A percentile compares a stretch with the other conserved stretches of the same genome.
Evolutionary conservation across 1,140 invertebrate genomes (phyloP).

Genomic region (Acyrthosiphon pisum): DNA sequence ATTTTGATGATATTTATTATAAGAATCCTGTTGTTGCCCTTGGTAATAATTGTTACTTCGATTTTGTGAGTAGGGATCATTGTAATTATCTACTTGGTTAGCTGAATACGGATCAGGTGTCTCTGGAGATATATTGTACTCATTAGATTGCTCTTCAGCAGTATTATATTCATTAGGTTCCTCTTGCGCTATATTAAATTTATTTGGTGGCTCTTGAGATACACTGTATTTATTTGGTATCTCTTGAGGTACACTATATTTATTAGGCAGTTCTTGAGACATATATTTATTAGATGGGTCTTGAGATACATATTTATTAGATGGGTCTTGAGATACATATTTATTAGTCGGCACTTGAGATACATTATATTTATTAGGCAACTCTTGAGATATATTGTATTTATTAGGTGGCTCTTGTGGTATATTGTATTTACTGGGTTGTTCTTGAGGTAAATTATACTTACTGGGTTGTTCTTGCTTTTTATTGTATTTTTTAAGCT

Average conservation of each 20-base stretch:
- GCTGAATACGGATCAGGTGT: slow-evolving; percentile 42
- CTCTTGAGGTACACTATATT: too few species aligned
- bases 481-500: neutral
- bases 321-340: neutral
- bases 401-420: neutral
- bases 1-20: slow-evolving; percentile 45
- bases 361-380: neutral
- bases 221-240: neutral
- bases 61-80: slow-evolving; percentile 50
- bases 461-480: neutral
- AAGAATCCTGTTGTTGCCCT: slow-evolving; percentile 14
- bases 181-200: neutral
- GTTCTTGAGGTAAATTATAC: neutral
- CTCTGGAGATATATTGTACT: neutral
- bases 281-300: too few species aligned
- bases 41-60: slow-evolving; percentile 22
- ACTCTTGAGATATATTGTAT: neutral
- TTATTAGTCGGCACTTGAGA: neutral
- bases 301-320: neutral
- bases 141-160: neutral
- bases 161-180: neutral
- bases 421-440: neutral
- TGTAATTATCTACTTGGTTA: slow-evolving; percentile 14
- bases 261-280: too few species aligned
- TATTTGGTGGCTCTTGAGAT: neutral